Conservation (phyloP, 2,113 vertebrate genomes). For the Polypterus senegalus region DNA sequence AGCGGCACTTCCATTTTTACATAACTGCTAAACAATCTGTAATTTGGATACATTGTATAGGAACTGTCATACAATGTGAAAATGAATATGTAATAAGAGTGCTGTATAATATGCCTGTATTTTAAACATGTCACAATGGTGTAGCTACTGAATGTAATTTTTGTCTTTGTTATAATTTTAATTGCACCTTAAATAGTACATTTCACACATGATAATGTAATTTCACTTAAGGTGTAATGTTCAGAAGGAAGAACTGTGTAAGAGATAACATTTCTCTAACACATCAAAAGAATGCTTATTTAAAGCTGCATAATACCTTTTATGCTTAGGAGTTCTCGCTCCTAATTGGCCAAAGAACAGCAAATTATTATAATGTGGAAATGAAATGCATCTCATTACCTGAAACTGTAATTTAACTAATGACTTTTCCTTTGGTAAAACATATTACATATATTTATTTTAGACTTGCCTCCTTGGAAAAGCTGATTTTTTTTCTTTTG, state of each 20-base stretch:
- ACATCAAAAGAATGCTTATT: not conserved
- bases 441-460: not conserved
- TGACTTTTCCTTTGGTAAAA: not conserved
- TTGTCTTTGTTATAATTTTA: not conserved
- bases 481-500: too few relatives aligned
- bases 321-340: not conserved
- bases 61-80: not conserved
- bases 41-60: not conserved
- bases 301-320: not conserved
- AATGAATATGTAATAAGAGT: not conserved
- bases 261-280: not conserved
- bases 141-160: not conserved
- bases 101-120: not conserved
- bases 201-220: not conserved
- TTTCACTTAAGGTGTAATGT: not conserved
- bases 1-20: not conserved
- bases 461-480: too few relatives aligned
- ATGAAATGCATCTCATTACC: not conserved
- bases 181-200: slow-evolving; percentile 1
- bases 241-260: not conserved
- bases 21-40: not conserved
- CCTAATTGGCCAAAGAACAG: not conserved
- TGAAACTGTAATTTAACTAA: not conserved
- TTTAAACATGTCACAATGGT: not conserved
- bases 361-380: not conserved